Evolutionary conservation across 1,140 invertebrate genomes (phyloP).

Genomic region (Portunus trituberculatus): DNA sequence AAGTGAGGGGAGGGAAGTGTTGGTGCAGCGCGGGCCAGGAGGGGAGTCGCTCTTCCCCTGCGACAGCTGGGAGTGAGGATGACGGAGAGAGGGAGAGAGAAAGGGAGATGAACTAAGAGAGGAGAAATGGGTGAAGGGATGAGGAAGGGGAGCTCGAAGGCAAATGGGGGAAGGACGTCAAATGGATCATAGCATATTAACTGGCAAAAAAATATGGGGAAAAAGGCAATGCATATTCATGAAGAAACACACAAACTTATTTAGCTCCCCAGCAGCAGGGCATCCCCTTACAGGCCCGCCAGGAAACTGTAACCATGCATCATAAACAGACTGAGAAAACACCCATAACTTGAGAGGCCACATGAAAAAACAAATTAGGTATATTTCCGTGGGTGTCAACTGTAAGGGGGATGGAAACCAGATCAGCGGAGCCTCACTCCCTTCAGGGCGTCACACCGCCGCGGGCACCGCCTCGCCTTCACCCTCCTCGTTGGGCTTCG

Average conservation of each 20-base stretch:
- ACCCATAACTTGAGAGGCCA: background rate
- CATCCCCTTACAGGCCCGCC: background rate
- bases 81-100: background rate
- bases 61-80: background rate
- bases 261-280: background rate
- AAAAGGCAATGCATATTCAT: background rate
- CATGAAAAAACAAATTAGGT: constrained; percentile 14
- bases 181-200: constrained; percentile 13
- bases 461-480: background rate
- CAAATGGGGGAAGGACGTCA: background rate
- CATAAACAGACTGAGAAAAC: background rate
- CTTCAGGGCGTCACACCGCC: background rate
- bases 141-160: background rate
- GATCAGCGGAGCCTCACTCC: background rate
- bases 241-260: background rate
- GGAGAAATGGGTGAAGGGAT: background rate
- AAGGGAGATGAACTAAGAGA: background rate
- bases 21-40: background rate
- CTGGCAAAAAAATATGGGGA: background rate
- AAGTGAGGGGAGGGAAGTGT: constrained; percentile 18
- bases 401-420: background rate
- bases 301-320: background rate
- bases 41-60: background rate
- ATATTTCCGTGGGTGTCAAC: background rate
- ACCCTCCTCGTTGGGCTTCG: background rate